A percentile compares a stretch with the other conserved stretches of the same genome.
phyloP scores from a whole-genome alignment of 1,140 invertebrate species.

The Brachionus rotundiformis region DNA sequence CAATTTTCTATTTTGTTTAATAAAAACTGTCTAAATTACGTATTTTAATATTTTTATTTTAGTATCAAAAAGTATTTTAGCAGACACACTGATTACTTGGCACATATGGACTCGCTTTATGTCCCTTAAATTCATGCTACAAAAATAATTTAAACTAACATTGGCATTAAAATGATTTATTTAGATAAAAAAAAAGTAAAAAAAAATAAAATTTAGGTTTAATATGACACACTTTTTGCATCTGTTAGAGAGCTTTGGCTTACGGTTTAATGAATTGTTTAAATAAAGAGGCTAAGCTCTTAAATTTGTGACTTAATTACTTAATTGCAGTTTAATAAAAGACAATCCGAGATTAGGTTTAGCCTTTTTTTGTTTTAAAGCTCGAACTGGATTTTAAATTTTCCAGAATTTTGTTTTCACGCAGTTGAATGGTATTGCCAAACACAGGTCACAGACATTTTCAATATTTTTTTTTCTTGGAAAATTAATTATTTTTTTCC shows the following conservation, averaged over 20 bases:
- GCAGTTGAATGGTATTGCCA: too few relatives aligned
- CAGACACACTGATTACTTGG: neutral
- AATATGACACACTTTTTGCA: conserved; percentile 10
- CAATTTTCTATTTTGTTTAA: too few relatives aligned
- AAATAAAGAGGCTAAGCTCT: neutral
- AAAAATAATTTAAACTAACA: neutral
- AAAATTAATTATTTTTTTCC: too few relatives aligned
- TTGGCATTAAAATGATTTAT: too few relatives aligned
- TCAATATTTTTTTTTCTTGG: too few relatives aligned
- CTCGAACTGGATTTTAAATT: neutral
- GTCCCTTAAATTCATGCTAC: neutral
- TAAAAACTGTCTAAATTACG: too few relatives aligned
- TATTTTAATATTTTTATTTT: too few relatives aligned
- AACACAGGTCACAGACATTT: too few relatives aligned
- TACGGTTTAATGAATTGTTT: neutral
- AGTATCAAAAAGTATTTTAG: neutral
- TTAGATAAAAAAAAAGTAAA: too few relatives aligned
- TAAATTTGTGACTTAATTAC: neutral
- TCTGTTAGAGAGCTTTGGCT: neutral
- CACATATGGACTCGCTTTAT: neutral
- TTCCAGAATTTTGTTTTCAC: too few relatives aligned
- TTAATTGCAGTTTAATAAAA: neutral
- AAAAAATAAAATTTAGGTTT: neutral
- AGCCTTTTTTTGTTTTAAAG: neutral
- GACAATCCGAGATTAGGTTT: neutral